phyloP scores from a whole-genome alignment of 2,888 invertebrate genomes.

The Malacosoma neustria region DNA sequence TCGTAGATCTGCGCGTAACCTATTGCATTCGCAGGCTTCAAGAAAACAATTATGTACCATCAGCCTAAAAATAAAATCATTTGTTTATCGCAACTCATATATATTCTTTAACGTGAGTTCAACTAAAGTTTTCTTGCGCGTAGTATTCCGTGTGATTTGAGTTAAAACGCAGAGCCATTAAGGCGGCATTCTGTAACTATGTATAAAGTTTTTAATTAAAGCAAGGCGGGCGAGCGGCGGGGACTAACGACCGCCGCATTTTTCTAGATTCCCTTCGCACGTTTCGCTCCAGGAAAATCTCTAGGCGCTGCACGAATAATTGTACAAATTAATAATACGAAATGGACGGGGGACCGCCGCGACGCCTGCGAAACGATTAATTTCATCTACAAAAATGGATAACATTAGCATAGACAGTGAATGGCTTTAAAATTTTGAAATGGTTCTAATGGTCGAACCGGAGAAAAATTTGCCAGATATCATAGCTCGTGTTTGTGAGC shows the following conservation, averaged over 20 bases:
- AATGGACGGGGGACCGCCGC: slow-evolving; percentile 36
- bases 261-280: slow-evolving; percentile 54
- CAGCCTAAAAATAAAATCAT: no score
- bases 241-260: slow-evolving; percentile 61
- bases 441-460: slow-evolving; percentile 22
- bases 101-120: no score
- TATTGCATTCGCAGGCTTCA: no score
- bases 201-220: slow-evolving; percentile 66
- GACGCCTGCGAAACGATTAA: slow-evolving; percentile 23
- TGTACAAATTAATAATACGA: slow-evolving; percentile 58
- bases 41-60: no score
- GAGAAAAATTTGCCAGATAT: no score
- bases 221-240: slow-evolving; percentile 33
- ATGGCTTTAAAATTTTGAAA: slow-evolving; percentile 23
- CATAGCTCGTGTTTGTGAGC: no score
- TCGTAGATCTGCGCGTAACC: no score
- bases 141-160: slow-evolving; percentile 28
- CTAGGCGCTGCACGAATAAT: slow-evolving; percentile 52
- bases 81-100: no score
- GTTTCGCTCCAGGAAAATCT: slow-evolving; percentile 53
- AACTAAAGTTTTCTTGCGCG: slow-evolving; percentile 11
- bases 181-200: slow-evolving; percentile 35
- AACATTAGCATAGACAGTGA: slow-evolving; percentile 34
- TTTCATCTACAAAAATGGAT: slow-evolving; percentile 36
- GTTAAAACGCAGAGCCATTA: slow-evolving; percentile 24